Percentiles rank a stretch among this genome's conserved stretches.
Conservation (phyloP, 2,113 vertebrate species). For the Aegithalos caudatus region DNA sequence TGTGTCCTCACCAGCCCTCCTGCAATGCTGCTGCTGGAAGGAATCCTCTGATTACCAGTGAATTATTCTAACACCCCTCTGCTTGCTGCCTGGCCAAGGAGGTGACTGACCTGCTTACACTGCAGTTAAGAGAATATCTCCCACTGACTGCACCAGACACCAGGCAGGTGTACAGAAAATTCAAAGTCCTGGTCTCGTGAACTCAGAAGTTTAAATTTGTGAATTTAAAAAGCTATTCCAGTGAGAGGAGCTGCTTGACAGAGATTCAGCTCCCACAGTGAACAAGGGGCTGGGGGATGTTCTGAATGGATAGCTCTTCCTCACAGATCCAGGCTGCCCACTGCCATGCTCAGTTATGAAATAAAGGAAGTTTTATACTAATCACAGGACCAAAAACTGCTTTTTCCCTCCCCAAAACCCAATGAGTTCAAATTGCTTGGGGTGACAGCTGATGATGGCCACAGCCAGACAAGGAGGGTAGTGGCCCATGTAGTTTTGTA, state of each 20-base stretch:
- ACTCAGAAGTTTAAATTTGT: background rate
- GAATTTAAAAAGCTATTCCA: background rate
- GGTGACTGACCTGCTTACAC: background rate
- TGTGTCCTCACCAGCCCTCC: background rate
- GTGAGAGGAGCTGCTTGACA: background rate
- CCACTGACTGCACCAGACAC: background rate
- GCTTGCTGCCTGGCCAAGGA: background rate
- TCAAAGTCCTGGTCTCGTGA: fast-evolving
- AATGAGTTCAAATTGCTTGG: background rate
- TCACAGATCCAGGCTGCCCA: background rate
- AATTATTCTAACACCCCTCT: background rate
- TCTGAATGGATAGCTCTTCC: background rate
- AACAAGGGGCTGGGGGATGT: background rate
- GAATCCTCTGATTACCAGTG: background rate
- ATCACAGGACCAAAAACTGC: background rate
- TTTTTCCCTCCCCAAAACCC: background rate
- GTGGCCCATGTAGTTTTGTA: background rate
- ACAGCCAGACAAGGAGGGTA: background rate
- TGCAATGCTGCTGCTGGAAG: background rate
- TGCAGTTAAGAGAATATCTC: background rate
- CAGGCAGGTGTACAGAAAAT: background rate
- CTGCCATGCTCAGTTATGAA: background rate
- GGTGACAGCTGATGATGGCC: background rate
- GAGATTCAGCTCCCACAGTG: background rate
- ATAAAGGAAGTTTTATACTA: background rate